Evolutionary conservation across 2,113 vertebrate genomes (phyloP), one percentile per base, ranked within the genome.

Genomic region (Vulpes ferrilata): DNA sequence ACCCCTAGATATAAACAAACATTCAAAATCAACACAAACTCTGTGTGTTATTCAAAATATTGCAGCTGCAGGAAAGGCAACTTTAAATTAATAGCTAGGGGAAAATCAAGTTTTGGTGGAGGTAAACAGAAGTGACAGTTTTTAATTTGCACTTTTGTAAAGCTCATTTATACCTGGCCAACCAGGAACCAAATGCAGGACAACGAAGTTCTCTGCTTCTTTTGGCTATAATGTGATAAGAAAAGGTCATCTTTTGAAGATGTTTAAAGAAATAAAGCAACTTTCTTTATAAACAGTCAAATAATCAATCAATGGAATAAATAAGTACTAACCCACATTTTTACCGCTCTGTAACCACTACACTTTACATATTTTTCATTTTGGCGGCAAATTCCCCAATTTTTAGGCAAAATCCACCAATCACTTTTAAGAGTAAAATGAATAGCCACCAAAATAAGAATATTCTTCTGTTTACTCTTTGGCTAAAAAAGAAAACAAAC

Each of bases 401-500:
- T 88, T 74, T 73, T 95, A 97, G 94, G 93, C 91, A 98, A 98
- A 85, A 87, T 98, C 84, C 82, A 92, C 82, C 93, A 97, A 76
- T 90, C 89, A 98, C 79, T 96, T 96, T 96, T 92, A 97, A 97
- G 97, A 98, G 80, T 93, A 97, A 97, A 98, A 97, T 92, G 95
- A 98, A 97, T 35, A 98, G 98, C 98, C 98, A 98, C 98, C 98
- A 98, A 99, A 98, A 95, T 95, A 98, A 98, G 98, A 98, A 97
- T 98, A 97, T 84, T 98, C 98, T 98, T 99, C 98, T 98, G 98
- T 99, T 99, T 99, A 99, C 99, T 99, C 99, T 99, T 99, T 99
- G 99, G 99, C 99, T 99, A 99, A 99, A 98, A 99, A 97, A 98
- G 98, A 98, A 99, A 98, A 98, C 98, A 99, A 97, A 98, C 96